Evolutionary conservation across 2,113 vertebrate species (phyloP), one percentile per base, ranked within the genome.

Genomic region (Gopherus flavomarginatus): DNA sequence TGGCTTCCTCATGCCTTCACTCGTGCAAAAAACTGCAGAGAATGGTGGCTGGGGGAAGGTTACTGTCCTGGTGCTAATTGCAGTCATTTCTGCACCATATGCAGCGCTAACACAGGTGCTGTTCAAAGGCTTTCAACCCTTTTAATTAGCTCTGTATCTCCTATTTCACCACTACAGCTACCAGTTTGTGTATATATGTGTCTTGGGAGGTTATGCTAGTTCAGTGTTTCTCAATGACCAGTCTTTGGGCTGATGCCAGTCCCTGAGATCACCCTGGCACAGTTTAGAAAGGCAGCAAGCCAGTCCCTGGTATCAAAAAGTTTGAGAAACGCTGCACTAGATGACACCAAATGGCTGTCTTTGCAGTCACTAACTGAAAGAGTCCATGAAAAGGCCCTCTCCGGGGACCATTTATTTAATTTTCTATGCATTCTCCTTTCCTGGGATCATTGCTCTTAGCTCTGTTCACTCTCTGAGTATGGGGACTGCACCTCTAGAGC

Each of bases 21-120:
- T 1, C 4, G 69, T 0, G 0, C 11, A 65, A 89, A n/a, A 26
- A 77, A 78, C 59, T n/a, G 6, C 1, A 0, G 1, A 2, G 44
- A 75, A 29, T 29, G 24, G 38, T 16, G 22, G 22, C 24, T 83
- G 42, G 77, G n/a, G 13, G 24, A 47, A 5, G 1, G 24, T 75
- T 75, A 29, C 77, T 78, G 2, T 4, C 4, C 3, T 94, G 81
- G 47, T 87, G 47, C 26, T 7, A 26, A 27, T 0, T 0, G 21
- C 3, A 42, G 56, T 79, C 1, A 8, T 90, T 90, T 42, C 22
- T 93, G n/a, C 85, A 87, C 8, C 27, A 24, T 0, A 54, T 1
- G 21, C 10, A 53, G 31, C 26, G 57, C 38, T 11, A 62, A 90
- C 89, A 16, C 0, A 72, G 14, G 8, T 44, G 6, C 11, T 85